Conservation (phyloP, 2,113 vertebrate genomes). For the Platichthys flesus region DNA sequence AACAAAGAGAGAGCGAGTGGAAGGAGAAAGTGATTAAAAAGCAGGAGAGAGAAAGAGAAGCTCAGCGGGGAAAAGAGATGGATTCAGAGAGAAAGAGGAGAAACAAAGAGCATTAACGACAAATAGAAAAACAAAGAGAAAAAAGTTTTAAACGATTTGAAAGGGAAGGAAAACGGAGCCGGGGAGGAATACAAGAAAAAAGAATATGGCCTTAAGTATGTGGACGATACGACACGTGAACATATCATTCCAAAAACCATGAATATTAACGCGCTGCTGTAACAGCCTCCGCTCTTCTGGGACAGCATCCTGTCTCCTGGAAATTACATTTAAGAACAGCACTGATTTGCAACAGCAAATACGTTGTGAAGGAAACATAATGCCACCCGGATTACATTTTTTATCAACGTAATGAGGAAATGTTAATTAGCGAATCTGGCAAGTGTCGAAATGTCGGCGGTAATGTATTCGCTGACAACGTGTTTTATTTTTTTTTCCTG, state of each 20-base stretch:
- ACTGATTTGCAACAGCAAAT: not conserved
- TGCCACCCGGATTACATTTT: not conserved
- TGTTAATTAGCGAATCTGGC: not conserved
- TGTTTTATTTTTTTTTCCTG: not conserved
- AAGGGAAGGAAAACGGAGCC: not conserved
- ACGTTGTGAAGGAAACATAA: not conserved
- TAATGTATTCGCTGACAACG: not conserved
- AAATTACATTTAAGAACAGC: not conserved
- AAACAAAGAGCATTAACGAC: not conserved
- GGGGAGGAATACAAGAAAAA: no score
- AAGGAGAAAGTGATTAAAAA: slow-evolving; percentile 15
- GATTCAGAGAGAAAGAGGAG: not conserved
- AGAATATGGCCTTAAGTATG: not conserved
- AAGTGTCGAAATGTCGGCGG: not conserved
- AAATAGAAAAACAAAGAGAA: not conserved
- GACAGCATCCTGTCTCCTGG: not conserved
- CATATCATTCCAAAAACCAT: not conserved
- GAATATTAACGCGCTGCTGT: not conserved
- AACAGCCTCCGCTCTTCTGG: not conserved
- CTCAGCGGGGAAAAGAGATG: not conserved
- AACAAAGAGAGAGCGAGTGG: slow-evolving; percentile 15
- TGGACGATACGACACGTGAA: not conserved
- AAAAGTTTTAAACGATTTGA: not conserved
- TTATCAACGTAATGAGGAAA: slow-evolving; percentile 9
- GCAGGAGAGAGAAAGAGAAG: not conserved